Evolutionary conservation across 2,888 invertebrate genomes (phyloP).

Genomic region (Glaucopsyche alexis): DNA sequence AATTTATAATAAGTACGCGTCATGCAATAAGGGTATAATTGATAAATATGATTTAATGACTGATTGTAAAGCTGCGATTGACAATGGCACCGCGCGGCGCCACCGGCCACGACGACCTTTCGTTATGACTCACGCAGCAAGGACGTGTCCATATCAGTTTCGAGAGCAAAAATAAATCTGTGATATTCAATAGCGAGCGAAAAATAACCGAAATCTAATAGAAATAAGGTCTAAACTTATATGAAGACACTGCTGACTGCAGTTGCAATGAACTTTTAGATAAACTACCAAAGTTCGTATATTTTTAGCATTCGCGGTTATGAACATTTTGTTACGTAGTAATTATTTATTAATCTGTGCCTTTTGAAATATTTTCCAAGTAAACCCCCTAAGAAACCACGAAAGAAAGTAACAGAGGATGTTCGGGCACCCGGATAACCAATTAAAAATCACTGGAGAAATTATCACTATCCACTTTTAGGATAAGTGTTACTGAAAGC

Average conservation of each 20-base stretch:
- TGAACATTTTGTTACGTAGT: background rate
- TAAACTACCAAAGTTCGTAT: background rate
- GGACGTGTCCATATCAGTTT: constrained; percentile 28
- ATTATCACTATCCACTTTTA: background rate
- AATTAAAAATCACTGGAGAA: background rate
- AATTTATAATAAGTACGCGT: background rate
- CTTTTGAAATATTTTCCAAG: background rate
- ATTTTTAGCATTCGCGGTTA: background rate
- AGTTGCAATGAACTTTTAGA: background rate
- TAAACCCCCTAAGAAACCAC: background rate
- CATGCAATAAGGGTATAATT: background rate
- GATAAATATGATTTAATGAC: constrained; percentile 7
- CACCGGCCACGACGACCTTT: constrained; percentile 24
- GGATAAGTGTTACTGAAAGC: too few species aligned
- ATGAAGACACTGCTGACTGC: too few species aligned
- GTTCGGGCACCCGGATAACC: background rate
- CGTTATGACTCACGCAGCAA: constrained; percentile 28
- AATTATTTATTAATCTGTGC: too few species aligned
- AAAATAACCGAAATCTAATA: background rate
- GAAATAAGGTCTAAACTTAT: background rate
- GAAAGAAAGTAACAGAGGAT: background rate
- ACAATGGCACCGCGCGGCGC: constrained; percentile 1
- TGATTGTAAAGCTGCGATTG: background rate
- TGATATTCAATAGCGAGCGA: background rate
- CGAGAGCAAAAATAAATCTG: constrained; percentile 15